Percentiles rank a stretch among this genome's conserved stretches.
Evolutionary conservation across 1,140 invertebrate genomes (phyloP).

Genomic region (Rhynchophorus ferrugineus): DNA sequence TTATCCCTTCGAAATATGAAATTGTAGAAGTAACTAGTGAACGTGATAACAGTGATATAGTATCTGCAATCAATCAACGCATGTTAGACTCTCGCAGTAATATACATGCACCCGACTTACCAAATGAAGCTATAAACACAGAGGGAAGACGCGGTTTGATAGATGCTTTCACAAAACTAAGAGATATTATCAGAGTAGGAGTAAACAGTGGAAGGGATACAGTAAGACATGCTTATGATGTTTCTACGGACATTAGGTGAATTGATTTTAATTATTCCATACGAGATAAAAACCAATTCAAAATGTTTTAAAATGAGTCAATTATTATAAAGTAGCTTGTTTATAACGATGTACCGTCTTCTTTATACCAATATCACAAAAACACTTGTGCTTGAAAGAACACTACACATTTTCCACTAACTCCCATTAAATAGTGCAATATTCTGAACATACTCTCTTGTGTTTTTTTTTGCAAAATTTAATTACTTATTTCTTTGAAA

Average conservation of each 20-base stretch:
- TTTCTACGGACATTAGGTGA: slow-evolving; percentile 12
- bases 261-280: slow-evolving; percentile 13
- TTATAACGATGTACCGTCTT: too few species aligned
- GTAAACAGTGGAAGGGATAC: slow-evolving; percentile 15
- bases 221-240: slow-evolving; percentile 9
- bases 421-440: too few species aligned
- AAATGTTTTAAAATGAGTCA: background rate
- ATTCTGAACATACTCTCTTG: too few species aligned
- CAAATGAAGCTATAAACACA: slow-evolving; percentile 6
- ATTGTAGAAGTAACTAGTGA: slow-evolving; percentile 17
- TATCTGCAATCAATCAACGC: slow-evolving; percentile 13
- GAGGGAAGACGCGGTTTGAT: slow-evolving; percentile 6
- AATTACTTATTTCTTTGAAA: too few species aligned
- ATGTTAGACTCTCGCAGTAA: slow-evolving; percentile 13
- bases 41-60: background rate
- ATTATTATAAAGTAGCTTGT: background rate
- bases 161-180: slow-evolving; percentile 20
- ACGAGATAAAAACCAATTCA: background rate
- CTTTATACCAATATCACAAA: too few species aligned
- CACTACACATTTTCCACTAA: too few species aligned
- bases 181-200: slow-evolving; percentile 12
- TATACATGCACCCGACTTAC: background rate
- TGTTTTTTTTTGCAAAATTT: too few species aligned
- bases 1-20: slow-evolving; percentile 35
- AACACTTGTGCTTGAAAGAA: too few species aligned